Base-by-base conservation (phyloP, 2,797 vertebrate species). In the Anguilla marmorata region DNA sequence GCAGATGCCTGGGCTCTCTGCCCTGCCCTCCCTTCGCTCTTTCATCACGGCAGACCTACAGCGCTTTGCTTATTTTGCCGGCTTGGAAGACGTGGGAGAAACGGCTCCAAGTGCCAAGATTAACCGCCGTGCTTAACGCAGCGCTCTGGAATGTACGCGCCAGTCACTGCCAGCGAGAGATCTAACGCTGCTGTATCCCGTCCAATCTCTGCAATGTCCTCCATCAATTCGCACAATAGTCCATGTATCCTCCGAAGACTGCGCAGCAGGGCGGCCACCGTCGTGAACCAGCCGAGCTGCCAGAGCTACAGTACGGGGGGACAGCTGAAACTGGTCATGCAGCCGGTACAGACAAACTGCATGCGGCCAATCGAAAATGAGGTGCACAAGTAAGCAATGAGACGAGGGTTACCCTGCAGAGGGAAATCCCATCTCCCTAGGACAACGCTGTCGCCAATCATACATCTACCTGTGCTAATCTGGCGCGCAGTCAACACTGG, bases 31-130 rank as follows among this genome's bases (percentile, higher is more conserved):
- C 92, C 90, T 88, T 89, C 91, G 91, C 76, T 93, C 90, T 92
- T 93, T 92, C 90, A 93, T 91, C 90, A 95, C 93, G 95, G 93
- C 91, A 95, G 97, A 97, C 97, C 97, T 97, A 97, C 97, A 97
- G 96, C 97, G 95, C 93, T 96, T 92, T 97, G 97, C 98, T 98
- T 98, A 96, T 95, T 89, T 96, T 96, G 93, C 94, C 91, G 91
- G 93, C 93, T 92, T 92, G 87, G 92, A 93, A 92, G 88, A 92
- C 83, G 69, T 83, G 92, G 93, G 89, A 90, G 93, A 93, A 91
- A 91, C 85, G 90, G 86, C 89, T 93, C 93, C 92, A 91, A 94
- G 94, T 91, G 87, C 92, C 90, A 92, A 94, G 94, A 95, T 95
- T 95, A 94, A 94, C 91, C 91, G 89, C 88, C 89, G 87, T 88